Evolutionary conservation across 2,797 vertebrate species (phyloP).

Genomic region (Gadopsis marmoratus): DNA sequence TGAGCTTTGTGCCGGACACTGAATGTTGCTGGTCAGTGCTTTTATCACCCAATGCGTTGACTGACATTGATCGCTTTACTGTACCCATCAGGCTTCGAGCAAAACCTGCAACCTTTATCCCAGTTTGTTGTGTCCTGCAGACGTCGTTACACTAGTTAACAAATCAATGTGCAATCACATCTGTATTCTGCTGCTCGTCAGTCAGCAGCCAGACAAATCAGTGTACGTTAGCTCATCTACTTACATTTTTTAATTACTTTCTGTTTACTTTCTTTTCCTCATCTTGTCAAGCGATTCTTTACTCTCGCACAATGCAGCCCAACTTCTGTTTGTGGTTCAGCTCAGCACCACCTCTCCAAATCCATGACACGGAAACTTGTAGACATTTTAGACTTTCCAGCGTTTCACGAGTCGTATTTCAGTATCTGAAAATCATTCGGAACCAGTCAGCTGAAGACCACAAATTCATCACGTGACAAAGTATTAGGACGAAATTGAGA

Average conservation of each 20-base stretch:
- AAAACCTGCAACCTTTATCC: no score
- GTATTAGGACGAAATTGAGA: neutral
- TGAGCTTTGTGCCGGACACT: no score
- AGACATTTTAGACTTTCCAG: neutral
- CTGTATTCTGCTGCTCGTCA: neutral
- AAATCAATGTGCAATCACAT: neutral
- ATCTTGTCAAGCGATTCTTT: neutral
- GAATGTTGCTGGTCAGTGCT: no score
- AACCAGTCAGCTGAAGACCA: no score
- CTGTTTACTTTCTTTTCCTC: conserved; percentile 5
- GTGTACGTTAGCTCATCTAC: neutral
- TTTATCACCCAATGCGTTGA: no score
- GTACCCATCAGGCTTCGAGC: no score
- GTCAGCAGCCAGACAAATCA: conserved; percentile 4
- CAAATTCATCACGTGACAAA: neutral
- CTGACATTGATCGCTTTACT: no score
- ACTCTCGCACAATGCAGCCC: neutral
- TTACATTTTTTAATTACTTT: conserved; percentile 8
- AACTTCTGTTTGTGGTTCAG: conserved; percentile 23
- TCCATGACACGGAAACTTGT: conserved; percentile 12
- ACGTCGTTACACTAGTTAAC: neutral
- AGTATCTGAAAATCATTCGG: no score
- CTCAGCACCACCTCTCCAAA: conserved; percentile 15
- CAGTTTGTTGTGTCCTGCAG: neutral
- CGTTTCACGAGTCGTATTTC: neutral